Conservation (phyloP, 2,888 invertebrate species). For the Heteromurus nitidus region DNA sequence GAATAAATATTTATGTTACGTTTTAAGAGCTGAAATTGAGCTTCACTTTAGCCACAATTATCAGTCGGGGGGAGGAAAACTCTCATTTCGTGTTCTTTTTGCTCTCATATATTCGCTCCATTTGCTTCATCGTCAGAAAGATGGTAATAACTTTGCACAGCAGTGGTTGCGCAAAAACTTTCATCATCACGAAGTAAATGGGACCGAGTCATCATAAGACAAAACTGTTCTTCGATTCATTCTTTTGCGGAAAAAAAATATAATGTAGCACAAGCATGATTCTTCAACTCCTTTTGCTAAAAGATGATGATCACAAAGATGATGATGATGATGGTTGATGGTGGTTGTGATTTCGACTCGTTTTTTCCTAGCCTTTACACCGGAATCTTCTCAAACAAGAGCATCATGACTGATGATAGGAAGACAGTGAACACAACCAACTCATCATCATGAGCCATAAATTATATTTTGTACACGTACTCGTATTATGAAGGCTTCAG, state of each 20-base stretch:
- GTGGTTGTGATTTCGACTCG: slow-evolving; percentile 39
- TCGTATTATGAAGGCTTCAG: slow-evolving; percentile 35
- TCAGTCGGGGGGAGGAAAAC: no score
- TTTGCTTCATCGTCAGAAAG: no score
- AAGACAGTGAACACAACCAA: slow-evolving; percentile 53
- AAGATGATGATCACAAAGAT: not conserved
- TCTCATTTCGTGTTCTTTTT: no score
- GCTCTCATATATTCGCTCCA: no score
- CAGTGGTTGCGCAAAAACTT: no score
- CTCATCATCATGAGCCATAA: slow-evolving; percentile 61
- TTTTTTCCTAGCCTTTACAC: slow-evolving; percentile 27
- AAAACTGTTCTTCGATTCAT: no score
- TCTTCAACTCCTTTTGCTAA: slow-evolving; percentile 29
- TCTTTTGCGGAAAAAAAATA: not conserved
- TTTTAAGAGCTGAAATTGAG: no score
- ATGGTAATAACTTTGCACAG: no score
- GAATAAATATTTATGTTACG: no score
- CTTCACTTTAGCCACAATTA: no score
- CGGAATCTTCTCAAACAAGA: slow-evolving; percentile 42
- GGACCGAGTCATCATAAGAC: no score
- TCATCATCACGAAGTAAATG: no score
- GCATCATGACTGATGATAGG: slow-evolving; percentile 56
- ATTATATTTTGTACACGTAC: slow-evolving; percentile 57
- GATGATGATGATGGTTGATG: slow-evolving; percentile 17
- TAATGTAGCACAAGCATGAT: slow-evolving; percentile 58